Evolutionary conservation across 2,113 vertebrate species (phyloP).

Genomic region (Pseudorectes ferrugineus): DNA sequence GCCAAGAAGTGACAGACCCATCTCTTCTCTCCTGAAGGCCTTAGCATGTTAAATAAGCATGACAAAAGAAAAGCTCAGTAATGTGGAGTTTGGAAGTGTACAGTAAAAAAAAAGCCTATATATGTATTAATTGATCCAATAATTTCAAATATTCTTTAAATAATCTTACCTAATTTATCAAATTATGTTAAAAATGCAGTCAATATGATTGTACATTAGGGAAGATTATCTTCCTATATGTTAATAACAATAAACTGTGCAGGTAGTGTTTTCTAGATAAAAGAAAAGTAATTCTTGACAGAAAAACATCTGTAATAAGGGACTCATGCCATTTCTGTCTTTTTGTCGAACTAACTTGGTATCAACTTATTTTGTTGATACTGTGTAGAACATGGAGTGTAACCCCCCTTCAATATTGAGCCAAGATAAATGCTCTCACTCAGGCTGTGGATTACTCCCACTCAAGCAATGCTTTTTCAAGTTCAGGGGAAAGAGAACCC

Average conservation of each 20-base stretch:
- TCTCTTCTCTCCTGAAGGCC: not conserved
- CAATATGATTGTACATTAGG: not conserved
- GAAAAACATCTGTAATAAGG: not conserved
- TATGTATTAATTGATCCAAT: not conserved
- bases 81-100: not conserved
- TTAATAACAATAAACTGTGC: not conserved
- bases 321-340: not conserved
- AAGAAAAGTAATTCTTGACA: not conserved
- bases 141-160: not conserved
- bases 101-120: rapidly evolving
- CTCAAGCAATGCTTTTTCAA: rapidly evolving
- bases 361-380: not conserved
- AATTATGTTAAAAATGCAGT: not conserved
- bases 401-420: not conserved
- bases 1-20: not conserved
- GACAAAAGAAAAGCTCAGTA: not conserved
- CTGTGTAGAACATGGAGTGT: rapidly evolving
- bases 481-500: not conserved
- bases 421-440: not conserved
- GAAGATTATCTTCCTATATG: not conserved
- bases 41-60: not conserved
- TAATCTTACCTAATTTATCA: not conserved
- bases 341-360: not conserved
- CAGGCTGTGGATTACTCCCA: not conserved
- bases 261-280: not conserved